Base-by-base conservation (phyloP, 2,113 vertebrate species). In the Morone chrysops region DNA sequence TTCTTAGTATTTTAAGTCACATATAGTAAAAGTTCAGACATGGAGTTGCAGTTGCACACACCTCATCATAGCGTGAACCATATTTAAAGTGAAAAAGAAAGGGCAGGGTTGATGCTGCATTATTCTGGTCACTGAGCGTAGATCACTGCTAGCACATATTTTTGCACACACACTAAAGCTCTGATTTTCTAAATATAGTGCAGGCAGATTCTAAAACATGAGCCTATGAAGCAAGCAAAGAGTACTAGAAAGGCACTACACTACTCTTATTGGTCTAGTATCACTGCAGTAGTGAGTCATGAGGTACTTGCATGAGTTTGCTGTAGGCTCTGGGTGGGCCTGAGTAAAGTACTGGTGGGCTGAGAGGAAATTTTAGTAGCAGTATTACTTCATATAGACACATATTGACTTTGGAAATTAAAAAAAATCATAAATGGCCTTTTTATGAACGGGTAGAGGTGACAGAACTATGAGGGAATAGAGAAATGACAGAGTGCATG, bases 231-330 rank as follows among this genome's bases (percentile, higher is more conserved):
- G 79, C 79, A 81, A 80, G 45, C 74, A 47, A 59, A 81, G 12
- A 68, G 66, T 72, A 48, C 57, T 59, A 67, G 36, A 80, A 57
- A 48, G 22, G 38, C 81, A 84, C 78, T 18, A 53, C 48, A 12
- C 40, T 57, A 17, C 74, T 83, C 59, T 8, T 48, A 57, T 56
- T 57, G 59, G 68, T 75, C 43, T 63, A 45, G 48, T 43, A 54
- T 75, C 77, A 43, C 84, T 89, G 85, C 61, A 75, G 75, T 1
- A 61, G 63, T 92, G 90, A 92, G 87, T 92, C 90, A 90, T 78
- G 74, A 56, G 82, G 70, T 80, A 82, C 88, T 87, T 88, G 80
- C 77, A 73, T 80, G 80, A 67, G 76, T 85, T 73, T 61, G 71
- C 86, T 90, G 80, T 20, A 77, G 87, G 88, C 88, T 88, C 82